A percentile compares a stretch with the other conserved stretches of the same genome.
phyloP scores from a whole-genome alignment of 1,140 invertebrate species.

The Danaus melanippus region DNA sequence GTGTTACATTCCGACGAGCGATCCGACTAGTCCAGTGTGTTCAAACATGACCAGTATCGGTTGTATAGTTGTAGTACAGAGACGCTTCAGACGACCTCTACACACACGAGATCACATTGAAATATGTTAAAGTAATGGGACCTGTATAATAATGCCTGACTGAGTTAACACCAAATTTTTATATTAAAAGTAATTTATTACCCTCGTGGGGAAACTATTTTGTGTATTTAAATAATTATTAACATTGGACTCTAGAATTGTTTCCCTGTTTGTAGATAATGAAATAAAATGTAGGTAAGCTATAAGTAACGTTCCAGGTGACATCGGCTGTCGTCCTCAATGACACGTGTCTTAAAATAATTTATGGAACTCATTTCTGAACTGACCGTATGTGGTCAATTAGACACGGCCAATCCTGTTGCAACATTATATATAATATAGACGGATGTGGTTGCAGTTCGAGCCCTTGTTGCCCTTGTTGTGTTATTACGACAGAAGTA shows the following conservation, averaged over 20 bases:
- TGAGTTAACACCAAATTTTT: conserved; percentile 65
- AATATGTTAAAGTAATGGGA: conserved; percentile 41
- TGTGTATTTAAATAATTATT: conserved; percentile 29
- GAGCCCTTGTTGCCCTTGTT: conserved; percentile 23
- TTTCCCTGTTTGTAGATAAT: conserved; percentile 16
- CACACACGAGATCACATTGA: conserved; percentile 9
- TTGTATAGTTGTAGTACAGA: conserved; percentile 20
- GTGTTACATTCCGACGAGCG: conserved; percentile 44
- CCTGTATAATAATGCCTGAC: conserved; percentile 57
- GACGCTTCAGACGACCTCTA: conserved; percentile 38
- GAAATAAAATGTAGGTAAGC: conserved; percentile 13
- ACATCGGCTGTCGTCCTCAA: background rate
- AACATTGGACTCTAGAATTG: conserved; percentile 8
- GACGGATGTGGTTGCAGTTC: conserved; percentile 16
- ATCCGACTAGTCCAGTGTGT: conserved; percentile 55
- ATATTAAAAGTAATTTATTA: conserved; percentile 46
- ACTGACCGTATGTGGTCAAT: conserved; percentile 28
- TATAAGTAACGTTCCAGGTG: conserved; percentile 10
- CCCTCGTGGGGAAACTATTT: conserved; percentile 18
- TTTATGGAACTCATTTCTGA: conserved; percentile 12
- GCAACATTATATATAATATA: conserved; percentile 18
- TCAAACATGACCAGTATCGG: conserved; percentile 35
- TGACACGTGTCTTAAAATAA: conserved; percentile 9
- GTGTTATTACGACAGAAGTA: conserved; percentile 6
- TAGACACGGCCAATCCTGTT: conserved; percentile 40